Percentiles rank a stretch among this genome's conserved stretches.
Conservation (phyloP, 2,888 invertebrate genomes). For the Eupithecia subumbrata region DNA sequence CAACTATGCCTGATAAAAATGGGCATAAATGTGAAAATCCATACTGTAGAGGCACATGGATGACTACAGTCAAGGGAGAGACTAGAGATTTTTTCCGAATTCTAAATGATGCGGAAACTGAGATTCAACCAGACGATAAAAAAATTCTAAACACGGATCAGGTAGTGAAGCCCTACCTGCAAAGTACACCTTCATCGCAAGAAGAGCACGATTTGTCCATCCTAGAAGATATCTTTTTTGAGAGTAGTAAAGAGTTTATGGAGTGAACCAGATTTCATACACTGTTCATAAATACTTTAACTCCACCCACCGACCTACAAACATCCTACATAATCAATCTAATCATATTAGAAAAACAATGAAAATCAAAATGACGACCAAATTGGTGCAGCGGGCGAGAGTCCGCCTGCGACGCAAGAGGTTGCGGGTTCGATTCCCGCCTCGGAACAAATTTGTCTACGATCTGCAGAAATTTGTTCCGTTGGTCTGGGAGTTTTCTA, state of each 20-base stretch:
- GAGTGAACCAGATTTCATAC: not conserved
- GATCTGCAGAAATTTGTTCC: too few relatives aligned
- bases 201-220: not conserved
- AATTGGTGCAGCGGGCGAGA: too few relatives aligned
- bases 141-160: not conserved
- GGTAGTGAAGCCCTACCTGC: not conserved
- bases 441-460: too few relatives aligned
- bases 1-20: not conserved
- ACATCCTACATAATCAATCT: not conserved
- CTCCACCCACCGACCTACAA: not conserved
- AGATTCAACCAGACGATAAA: not conserved
- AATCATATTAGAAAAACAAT: not conserved
- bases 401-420: too few relatives aligned
- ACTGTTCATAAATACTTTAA: not conserved
- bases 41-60: conserved; percentile 47
- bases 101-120: conserved; percentile 29
- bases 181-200: conserved; percentile 1
- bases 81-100: conserved; percentile 62
- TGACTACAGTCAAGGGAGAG: conserved; percentile 58
- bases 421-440: too few relatives aligned
- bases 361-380: too few relatives aligned
- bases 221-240: not conserved
- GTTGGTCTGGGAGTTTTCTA: too few relatives aligned
- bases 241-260: not conserved
- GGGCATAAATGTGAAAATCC: conserved; percentile 7